Percentiles rank a stretch among this genome's conserved stretches.
phyloP scores from a whole-genome alignment of 2,888 invertebrate genomes.

The Chymomyza fuscimana region DNA sequence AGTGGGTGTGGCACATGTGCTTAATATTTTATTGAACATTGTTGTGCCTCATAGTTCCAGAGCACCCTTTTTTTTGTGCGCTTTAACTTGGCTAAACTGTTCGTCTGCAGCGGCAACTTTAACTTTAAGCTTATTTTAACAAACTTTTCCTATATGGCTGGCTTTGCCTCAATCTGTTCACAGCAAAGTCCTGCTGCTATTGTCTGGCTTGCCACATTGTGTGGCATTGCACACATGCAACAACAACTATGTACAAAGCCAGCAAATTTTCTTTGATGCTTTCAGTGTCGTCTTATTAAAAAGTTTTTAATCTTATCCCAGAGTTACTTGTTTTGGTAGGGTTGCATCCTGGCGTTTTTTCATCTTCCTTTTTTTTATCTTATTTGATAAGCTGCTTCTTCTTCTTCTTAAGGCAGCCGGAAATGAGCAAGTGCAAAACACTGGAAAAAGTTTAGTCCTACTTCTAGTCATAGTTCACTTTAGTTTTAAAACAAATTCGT shows the following conservation, averaged over 20 bases:
- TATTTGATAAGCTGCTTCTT: background rate
- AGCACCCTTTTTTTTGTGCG: slow-evolving; percentile 56
- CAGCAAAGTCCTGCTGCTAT: background rate
- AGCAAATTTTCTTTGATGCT: slow-evolving; percentile 67
- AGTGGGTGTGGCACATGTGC: slow-evolving; percentile 37
- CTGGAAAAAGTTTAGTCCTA: slow-evolving; percentile 56
- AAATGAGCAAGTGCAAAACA: slow-evolving; percentile 54
- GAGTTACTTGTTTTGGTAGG: slow-evolving; percentile 40
- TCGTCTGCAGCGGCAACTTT: slow-evolving; percentile 28
- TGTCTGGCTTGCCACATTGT: background rate
- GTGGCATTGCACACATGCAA: slow-evolving; percentile 42
- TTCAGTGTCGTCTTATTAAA: slow-evolving; percentile 72
- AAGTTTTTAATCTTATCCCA: slow-evolving; percentile 66
- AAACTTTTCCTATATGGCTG: background rate
- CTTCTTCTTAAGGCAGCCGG: slow-evolving; percentile 32
- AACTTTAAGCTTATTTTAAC: slow-evolving; percentile 8
- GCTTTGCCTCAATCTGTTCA: slow-evolving; percentile 9
- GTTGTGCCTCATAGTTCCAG: slow-evolving; percentile 45
- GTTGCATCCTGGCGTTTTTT: background rate
- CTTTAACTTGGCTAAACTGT: slow-evolving; percentile 28
- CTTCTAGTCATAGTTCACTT: slow-evolving; percentile 29
- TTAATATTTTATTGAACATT: slow-evolving; percentile 72
- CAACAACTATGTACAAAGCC: slow-evolving; percentile 7
- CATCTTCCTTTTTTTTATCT: background rate
- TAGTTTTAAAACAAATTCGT: slow-evolving; percentile 18